Base-by-base conservation (phyloP, 2,888 invertebrate genomes). In the Anagyrus pseudococci region DNA sequence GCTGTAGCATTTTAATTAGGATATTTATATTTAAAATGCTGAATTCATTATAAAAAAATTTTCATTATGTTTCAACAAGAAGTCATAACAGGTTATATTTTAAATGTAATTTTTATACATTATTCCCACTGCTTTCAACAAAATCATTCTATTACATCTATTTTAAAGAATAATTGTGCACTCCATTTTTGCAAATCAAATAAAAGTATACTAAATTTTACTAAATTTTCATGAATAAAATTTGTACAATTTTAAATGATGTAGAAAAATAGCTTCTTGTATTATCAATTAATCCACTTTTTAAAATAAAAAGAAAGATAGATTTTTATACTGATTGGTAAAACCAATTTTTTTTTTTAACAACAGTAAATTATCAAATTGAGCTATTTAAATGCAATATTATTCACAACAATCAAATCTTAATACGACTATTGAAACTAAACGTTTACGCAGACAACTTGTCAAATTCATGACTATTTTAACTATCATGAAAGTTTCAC, bases 101-200 rank as follows among this genome's bases (percentile, higher is more conserved):
- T 29, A 7, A 46, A 25, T 43, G 46, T 17, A 37, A 54, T 44
- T 41, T 54, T 53, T 62, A 49, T 54, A 58, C 26, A 37, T 37
- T n/a, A n/a, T n/a, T 22, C 20, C 7, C 20, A n/a, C 43, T 58
- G 43, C 43, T 58, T n/a, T 58, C 54, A 58, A 40, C 47, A 58
- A 40, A 58, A 62, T 37, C 40, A 23, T 22, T 47, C 53, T n/a
- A 43, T 55, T 61, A 60, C 17, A 23, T 48, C 44, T 49, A 17
- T 52, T 37, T 60, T 49, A 55, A 49, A n/a, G 50, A 49, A 43
- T 61, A 61, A 4, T 55, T 55, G 55, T 49, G 50, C 46, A 23
- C 55, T 60, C 29, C 17, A 59, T 22, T 58, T 56, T 58, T 41
- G 43, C 7, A 49, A 50, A 58, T n/a, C n/a, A n/a, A n/a, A n/a